Conservation (phyloP, 2,797 vertebrate species). For the Hemibagrus guttatus region DNA sequence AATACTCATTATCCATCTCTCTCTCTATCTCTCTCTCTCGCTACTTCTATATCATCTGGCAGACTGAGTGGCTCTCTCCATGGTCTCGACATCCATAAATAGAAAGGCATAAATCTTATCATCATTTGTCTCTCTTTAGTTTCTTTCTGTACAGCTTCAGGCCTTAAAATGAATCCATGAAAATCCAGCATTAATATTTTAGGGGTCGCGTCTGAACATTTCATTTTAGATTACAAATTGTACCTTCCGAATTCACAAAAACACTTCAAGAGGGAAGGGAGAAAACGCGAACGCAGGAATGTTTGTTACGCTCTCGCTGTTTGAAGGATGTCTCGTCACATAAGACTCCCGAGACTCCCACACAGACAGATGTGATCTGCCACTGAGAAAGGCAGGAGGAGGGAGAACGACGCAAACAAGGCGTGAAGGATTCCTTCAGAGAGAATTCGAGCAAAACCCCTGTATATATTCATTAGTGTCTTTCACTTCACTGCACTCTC, state of each 20-base stretch:
- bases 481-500: slow-evolving; percentile 15
- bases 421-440: slow-evolving; percentile 24
- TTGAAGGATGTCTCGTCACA: not conserved
- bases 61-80: not conserved
- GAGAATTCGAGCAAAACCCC: slow-evolving; percentile 21
- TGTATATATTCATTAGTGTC: slow-evolving; percentile 6
- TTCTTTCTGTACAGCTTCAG: too few species aligned
- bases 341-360: not conserved
- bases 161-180: not conserved
- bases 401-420: not conserved
- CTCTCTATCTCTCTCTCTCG: not conserved
- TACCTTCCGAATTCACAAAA: not conserved
- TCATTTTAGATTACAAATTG: not conserved
- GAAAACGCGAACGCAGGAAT: not conserved
- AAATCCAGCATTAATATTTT: not conserved
- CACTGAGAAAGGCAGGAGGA: slow-evolving; percentile 4
- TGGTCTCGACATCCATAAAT: slow-evolving; percentile 17
- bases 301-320: not conserved
- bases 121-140: too few species aligned
- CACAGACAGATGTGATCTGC: slow-evolving; percentile 32
- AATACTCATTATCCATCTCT: not conserved
- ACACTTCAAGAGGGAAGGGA: not conserved
- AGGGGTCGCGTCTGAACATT: not conserved
- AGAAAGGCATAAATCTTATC: too few species aligned
- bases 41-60: not conserved